Percentiles rank a stretch among this genome's conserved stretches.
phyloP scores from a whole-genome alignment of 2,113 vertebrate genomes.

The Casuarius casuarius region DNA sequence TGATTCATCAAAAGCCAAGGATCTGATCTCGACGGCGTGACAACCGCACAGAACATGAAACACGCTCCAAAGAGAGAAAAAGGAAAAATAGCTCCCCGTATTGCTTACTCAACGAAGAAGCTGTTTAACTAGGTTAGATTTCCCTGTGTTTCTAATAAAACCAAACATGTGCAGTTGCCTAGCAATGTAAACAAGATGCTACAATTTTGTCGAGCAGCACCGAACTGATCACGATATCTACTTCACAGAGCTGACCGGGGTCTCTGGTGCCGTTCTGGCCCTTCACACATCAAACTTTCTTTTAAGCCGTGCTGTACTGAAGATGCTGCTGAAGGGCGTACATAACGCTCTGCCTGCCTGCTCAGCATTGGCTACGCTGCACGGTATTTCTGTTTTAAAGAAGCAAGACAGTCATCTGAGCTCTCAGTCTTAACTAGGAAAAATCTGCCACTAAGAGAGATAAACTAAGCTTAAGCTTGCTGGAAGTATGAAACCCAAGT shows the following conservation, averaged over 20 bases:
- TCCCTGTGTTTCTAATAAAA: conserved; percentile 13
- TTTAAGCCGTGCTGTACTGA: accelerated
- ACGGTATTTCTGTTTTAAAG: accelerated
- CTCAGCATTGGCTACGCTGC: neutral
- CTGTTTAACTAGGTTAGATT: conserved; percentile 5
- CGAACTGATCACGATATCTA: neutral
- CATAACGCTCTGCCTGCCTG: accelerated
- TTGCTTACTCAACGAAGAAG: conserved; percentile 4
- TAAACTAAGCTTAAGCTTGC: neutral
- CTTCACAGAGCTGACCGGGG: neutral
- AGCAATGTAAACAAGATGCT: conserved; percentile 1
- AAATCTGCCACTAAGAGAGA: neutral
- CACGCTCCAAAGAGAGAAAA: neutral
- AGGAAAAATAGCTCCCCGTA: neutral
- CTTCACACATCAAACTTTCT: neutral
- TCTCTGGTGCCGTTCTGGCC: neutral
- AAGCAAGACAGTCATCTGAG: accelerated
- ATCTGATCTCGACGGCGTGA: neutral
- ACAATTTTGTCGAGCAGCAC: neutral
- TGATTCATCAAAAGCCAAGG: conserved; percentile 1
- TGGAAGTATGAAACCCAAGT: neutral
- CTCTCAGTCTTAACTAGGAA: neutral
- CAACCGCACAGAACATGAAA: neutral
- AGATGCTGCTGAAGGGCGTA: accelerated
- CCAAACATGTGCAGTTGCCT: conserved; percentile 18